A percentile compares a stretch with the other conserved stretches of the same genome.
These are phyloP conservation scores for Leptodirus hochenwartii DNA, from an alignment of 2,888 invertebrate genomes.

Conservation along the genomic window DNA sequence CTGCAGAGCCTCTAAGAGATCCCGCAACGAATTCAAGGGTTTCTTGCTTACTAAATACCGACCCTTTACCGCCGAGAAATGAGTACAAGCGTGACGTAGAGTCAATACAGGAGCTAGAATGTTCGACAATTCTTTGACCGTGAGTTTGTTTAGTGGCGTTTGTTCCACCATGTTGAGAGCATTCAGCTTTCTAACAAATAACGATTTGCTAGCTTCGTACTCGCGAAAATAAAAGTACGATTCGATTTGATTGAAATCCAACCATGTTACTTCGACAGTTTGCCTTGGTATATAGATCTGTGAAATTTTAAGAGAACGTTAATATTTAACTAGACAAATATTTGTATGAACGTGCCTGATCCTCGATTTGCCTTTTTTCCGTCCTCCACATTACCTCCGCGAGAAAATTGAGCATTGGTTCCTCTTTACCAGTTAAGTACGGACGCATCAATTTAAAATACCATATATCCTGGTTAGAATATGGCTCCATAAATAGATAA, in stretches of 20 bases:
- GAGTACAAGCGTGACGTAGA: conserved; percentile 51
- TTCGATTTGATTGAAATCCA: conserved; percentile 54
- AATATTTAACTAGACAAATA: neutral
- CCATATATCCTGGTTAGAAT: conserved; percentile 33
- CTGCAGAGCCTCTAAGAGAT: conserved; percentile 45
- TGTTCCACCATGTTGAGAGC: neutral
- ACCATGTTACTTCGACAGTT: conserved; percentile 34
- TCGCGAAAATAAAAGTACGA: conserved; percentile 51
- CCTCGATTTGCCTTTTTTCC: conserved; percentile 42
- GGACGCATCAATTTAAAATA: conserved; percentile 31
- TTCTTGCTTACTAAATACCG: conserved; percentile 33
- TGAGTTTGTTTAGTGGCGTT: neutral
- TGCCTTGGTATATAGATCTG: conserved; percentile 46
- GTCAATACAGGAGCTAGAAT: conserved; percentile 39
- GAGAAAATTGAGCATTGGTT: conserved; percentile 32
- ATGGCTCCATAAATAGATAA: conserved; percentile 40
- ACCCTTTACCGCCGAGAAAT: conserved; percentile 42
- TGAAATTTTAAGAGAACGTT: conserved; percentile 10
- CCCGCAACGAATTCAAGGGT: conserved; percentile 39
- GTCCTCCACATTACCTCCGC: conserved; percentile 48
- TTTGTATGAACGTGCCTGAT: conserved; percentile 28
- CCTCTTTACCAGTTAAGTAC: conserved; percentile 27
- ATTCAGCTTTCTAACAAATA: conserved; percentile 4
- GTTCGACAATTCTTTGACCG: neutral
- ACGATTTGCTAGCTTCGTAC: conserved; percentile 32